Conservation (phyloP, 2,797 vertebrate species). For the Eulemur coronatus region DNA sequence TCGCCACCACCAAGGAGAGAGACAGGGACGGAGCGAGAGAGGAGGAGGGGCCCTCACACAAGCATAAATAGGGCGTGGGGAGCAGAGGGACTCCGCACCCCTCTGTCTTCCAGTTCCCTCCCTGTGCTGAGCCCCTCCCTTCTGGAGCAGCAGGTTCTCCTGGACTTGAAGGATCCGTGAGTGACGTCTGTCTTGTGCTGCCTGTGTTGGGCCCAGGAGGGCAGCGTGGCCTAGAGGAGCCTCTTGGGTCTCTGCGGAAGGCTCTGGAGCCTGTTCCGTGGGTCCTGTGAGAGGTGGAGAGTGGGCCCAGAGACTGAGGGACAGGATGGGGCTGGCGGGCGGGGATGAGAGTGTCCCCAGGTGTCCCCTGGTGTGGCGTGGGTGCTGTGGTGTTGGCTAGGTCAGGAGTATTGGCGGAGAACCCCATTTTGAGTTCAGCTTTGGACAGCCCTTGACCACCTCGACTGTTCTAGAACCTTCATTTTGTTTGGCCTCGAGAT, state of each 20-base stretch:
- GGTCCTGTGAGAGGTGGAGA: not conserved
- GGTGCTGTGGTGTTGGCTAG: not conserved
- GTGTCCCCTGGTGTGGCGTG: too few relatives aligned
- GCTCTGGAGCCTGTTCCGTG: not conserved
- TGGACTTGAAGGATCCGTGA: fast-evolving
- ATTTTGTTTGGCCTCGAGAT: not conserved
- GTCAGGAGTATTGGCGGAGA: not conserved
- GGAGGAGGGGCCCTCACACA: not conserved
- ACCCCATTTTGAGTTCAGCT: not conserved
- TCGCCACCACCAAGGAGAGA: too few relatives aligned
- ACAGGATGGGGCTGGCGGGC: fast-evolving
- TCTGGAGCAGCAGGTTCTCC: not conserved
- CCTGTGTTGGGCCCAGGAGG: not conserved
- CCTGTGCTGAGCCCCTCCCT: not conserved
- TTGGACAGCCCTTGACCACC: not conserved
- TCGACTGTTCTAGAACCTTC: not conserved
- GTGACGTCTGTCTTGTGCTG: fast-evolving
- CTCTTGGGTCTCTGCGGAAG: not conserved
- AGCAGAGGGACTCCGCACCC: not conserved
- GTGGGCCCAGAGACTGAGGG: not conserved
- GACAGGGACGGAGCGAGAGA: not conserved
- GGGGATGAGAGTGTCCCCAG: not conserved
- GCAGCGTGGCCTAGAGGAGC: too few relatives aligned
- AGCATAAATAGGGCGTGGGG: fast-evolving
- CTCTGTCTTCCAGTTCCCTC: not conserved